Evolutionary conservation across 2,113 vertebrate species (phyloP).

Genomic region (Varanus salvator): DNA sequence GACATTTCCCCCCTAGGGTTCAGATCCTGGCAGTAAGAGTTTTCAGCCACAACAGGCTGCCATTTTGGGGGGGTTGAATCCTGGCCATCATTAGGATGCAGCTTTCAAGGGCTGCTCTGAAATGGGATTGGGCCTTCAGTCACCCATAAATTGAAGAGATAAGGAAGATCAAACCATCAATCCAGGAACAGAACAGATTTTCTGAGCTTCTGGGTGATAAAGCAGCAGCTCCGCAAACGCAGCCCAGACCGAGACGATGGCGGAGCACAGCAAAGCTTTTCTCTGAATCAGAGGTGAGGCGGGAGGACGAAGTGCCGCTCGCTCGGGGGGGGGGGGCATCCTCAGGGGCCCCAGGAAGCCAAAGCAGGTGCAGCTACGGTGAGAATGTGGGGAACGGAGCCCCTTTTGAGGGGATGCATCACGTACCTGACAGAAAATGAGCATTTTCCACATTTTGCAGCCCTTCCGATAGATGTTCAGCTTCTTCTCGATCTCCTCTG

Average conservation of each 20-base stretch:
- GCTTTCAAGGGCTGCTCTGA: too few species aligned
- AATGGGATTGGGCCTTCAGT: too few species aligned
- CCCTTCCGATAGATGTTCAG: conserved; percentile 92
- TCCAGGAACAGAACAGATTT: background rate
- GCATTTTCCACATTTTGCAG: conserved; percentile 97
- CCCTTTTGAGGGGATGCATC: fast-evolving
- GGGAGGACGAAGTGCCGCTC: background rate
- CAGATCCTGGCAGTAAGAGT: too few species aligned
- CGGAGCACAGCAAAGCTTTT: background rate
- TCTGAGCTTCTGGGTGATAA: background rate
- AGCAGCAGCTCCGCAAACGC: too few species aligned
- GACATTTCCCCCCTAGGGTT: too few species aligned
- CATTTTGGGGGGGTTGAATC: too few species aligned
- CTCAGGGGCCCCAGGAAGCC: background rate
- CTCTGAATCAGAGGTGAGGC: background rate
- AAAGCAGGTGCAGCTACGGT: background rate
- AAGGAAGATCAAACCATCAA: background rate
- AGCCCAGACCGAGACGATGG: too few species aligned
- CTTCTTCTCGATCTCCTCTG: conserved; percentile 98
- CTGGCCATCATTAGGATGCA: too few species aligned
- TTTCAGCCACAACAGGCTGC: too few species aligned
- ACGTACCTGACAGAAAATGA: conserved; percentile 96
- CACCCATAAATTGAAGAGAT: too few species aligned
- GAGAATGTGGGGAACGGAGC: conserved; percentile 17
- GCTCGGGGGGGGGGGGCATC: background rate